phyloP scores from a whole-genome alignment of 2,113 vertebrate genomes.

The Ellobius talpinus region DNA sequence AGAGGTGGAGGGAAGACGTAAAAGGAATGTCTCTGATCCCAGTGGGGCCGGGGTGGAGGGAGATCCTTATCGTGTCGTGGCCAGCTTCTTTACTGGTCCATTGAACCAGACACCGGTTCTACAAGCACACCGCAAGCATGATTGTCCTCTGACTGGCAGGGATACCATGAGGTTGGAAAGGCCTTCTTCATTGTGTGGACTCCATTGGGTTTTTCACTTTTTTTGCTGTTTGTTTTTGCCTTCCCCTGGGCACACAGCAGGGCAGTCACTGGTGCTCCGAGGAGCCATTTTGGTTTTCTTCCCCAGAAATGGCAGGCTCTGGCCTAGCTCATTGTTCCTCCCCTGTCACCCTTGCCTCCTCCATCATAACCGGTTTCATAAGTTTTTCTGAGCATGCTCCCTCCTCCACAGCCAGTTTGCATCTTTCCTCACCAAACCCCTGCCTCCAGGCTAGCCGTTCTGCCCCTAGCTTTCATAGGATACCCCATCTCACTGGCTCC shows the following conservation, averaged over 20 bases:
- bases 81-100: background rate
- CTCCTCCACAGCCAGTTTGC: background rate
- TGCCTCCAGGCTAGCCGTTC: background rate
- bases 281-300: background rate
- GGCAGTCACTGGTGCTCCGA: background rate
- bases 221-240: background rate
- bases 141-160: background rate
- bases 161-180: background rate
- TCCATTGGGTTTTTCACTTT: background rate
- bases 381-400: slow-evolving; percentile 3
- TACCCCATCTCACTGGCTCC: background rate
- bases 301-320: too few relatives aligned
- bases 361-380: background rate
- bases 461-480: background rate
- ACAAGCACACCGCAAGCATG: rapidly evolving
- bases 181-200: background rate
- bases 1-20: background rate
- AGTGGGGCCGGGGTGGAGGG: background rate
- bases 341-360: background rate
- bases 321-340: background rate
- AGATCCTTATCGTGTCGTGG: background rate
- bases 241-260: background rate
- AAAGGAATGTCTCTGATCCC: background rate
- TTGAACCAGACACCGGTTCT: rapidly evolving
- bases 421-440: slow-evolving; percentile 45